Base-by-base conservation (phyloP, 2,888 invertebrate genomes). In the Dynastes hyllus region DNA sequence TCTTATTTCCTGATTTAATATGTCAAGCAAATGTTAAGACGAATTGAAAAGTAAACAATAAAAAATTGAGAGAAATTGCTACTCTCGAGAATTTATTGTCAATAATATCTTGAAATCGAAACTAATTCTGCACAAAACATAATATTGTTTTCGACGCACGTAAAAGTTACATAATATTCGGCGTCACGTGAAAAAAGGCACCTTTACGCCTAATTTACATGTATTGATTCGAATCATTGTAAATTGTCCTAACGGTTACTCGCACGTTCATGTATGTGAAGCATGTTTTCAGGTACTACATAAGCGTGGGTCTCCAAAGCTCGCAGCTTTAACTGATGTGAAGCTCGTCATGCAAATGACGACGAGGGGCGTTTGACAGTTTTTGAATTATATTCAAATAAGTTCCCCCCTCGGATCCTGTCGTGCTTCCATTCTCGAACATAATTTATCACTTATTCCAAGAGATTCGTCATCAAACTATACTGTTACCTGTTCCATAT, bases 341-440 rank as follows among this genome's bases (percentile, higher is more conserved):
- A 73, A 73, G 58, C 73, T 73, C 85, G 84, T 82, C 87, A 88
- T 87, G 88, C 87, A 87, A 88, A 88, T 88, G 86, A 84, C 83
- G 83, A 84, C 83, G 83, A 86, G 87, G 87, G 87, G 86, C 86
- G 86, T 86, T 87, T 88, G 88, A 88, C 87, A 88, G 87, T 87
- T 88, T 85, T 84, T 87, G 87, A 88, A 88, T 88, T 85, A 88
- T 88, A 88, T 88, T 88, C 86, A 88, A 87, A 87, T 87, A 84
- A 87, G 86, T 85, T 83, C 86, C 84, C 84, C 82, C 83, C 83
- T 82, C 82, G 73, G 73, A 73, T 58, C 73, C 58, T 83, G 82
- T 83, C 82, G 82, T 81, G 85, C 83, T 81, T 84, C 85, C 83
- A 84, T 85, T 84, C 85, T 82, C 80, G 73, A 82, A 85, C 81